A percentile compares a stretch with the other conserved stretches of the same genome.
These are phyloP conservation scores for Orycteropus afer DNA, from an alignment of 2,113 vertebrate genomes.

Conservation along the genomic window DNA sequence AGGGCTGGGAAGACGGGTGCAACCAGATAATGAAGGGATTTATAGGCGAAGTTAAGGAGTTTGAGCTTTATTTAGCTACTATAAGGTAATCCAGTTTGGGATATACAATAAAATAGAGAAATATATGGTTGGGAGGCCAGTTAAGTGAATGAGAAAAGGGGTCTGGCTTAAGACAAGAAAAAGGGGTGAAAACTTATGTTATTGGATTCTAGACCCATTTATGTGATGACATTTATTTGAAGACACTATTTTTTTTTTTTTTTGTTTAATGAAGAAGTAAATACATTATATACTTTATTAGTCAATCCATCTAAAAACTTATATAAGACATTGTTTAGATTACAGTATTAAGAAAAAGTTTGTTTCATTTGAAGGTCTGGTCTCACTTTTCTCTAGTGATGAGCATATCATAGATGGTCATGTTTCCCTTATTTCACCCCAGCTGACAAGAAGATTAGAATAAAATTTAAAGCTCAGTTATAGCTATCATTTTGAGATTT, in stretches of 20 bases:
- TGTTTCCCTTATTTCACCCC: too few relatives aligned
- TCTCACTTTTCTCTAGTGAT: too few relatives aligned
- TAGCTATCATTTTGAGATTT: background rate
- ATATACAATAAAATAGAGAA: background rate
- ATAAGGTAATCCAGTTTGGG: background rate
- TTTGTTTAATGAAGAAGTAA: conserved; percentile 21
- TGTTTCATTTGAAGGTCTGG: background rate
- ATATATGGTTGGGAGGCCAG: background rate
- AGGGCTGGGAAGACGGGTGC: background rate
- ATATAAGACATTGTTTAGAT: background rate
- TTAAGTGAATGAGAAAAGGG: background rate
- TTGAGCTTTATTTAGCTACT: background rate
- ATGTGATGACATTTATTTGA: background rate
- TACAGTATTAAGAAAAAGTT: background rate
- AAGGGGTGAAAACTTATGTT: background rate
- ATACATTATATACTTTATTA: background rate
- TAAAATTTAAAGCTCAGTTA: too few relatives aligned
- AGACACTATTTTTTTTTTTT: background rate
- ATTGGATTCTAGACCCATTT: background rate
- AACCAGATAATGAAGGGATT: background rate
- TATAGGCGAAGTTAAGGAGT: background rate
- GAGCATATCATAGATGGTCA: too few relatives aligned
- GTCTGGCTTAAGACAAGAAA: background rate
- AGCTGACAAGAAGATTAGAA: too few relatives aligned
- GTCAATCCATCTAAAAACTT: background rate